Evolutionary conservation across 2,797 vertebrate genomes (phyloP).

Genomic region (Gambelia wislizenii): DNA sequence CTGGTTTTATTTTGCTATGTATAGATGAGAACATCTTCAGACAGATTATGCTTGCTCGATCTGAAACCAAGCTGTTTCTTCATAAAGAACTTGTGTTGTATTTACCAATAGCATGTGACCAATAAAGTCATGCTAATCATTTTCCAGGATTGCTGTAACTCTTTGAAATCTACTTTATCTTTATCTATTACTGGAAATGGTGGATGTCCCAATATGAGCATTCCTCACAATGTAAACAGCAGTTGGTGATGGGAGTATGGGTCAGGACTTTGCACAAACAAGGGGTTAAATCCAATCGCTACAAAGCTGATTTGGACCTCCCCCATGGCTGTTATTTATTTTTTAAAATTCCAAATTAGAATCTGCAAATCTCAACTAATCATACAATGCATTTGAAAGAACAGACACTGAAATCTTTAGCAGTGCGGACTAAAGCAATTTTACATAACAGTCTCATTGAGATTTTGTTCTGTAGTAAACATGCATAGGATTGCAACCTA

Average conservation of each 20-base stretch:
- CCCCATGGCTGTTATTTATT: background rate
- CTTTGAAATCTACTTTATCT: background rate
- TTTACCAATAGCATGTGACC: background rate
- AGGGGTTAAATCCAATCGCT: background rate
- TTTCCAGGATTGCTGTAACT: background rate
- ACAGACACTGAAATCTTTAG: background rate
- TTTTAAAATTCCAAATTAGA: background rate
- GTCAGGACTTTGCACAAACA: too few species aligned
- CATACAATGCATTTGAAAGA: background rate
- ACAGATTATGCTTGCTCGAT: background rate
- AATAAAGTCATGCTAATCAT: background rate
- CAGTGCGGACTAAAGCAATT: background rate
- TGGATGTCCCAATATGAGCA: background rate
- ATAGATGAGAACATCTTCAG: background rate
- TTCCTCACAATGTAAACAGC: background rate
- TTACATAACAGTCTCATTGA: background rate
- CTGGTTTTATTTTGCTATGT: background rate
- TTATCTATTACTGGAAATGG: background rate
- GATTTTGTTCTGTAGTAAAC: background rate
- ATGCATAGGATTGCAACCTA: background rate
- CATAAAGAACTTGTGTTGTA: background rate
- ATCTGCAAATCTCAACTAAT: too few species aligned
- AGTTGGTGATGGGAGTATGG: background rate
- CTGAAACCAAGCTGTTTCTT: too few species aligned
- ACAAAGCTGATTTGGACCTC: background rate